Evolutionary conservation across 2,113 vertebrate species (phyloP).

Genomic region (Ptilorrhoa leucosticta): DNA sequence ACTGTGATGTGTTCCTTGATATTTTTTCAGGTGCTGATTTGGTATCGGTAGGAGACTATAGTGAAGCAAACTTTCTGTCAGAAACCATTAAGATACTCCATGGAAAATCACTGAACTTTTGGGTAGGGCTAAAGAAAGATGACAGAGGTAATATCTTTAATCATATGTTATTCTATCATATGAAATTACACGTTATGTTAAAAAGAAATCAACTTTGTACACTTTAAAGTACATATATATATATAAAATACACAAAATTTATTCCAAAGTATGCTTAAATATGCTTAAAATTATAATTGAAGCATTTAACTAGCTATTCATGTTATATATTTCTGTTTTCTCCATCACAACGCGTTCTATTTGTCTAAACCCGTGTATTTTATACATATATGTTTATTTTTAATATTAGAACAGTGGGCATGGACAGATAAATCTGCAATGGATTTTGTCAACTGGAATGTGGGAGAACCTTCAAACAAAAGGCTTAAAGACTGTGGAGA

Average conservation of each 20-base stretch:
- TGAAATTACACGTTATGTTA: not conserved
- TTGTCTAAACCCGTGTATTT: not conserved
- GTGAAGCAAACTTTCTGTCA: slow-evolving; percentile 75
- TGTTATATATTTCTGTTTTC: not conserved
- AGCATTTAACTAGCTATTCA: not conserved
- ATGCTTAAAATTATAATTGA: not conserved
- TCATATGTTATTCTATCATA: not conserved
- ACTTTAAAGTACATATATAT: not conserved
- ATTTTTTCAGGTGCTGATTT: slow-evolving; percentile 71
- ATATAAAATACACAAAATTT: not conserved
- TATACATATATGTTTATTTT: not conserved
- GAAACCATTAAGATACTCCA: slow-evolving; percentile 72
- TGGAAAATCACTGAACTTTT: slow-evolving; percentile 71
- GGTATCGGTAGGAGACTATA: slow-evolving; percentile 71
- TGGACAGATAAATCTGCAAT: slow-evolving; percentile 82
- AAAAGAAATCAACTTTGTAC: not conserved
- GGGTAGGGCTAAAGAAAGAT: slow-evolving; percentile 78
- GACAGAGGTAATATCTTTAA: slow-evolving; percentile 62
- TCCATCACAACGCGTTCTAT: not conserved
- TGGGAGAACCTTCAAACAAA: slow-evolving; percentile 58
- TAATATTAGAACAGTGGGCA: slow-evolving; percentile 67
- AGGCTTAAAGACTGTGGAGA: slow-evolving; percentile 75
- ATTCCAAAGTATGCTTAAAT: not conserved
- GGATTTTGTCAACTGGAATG: slow-evolving; percentile 87
- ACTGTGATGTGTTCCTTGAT: not conserved